Conservation (phyloP, 1,140 invertebrate species). For the Eubasilissa regina region DNA sequence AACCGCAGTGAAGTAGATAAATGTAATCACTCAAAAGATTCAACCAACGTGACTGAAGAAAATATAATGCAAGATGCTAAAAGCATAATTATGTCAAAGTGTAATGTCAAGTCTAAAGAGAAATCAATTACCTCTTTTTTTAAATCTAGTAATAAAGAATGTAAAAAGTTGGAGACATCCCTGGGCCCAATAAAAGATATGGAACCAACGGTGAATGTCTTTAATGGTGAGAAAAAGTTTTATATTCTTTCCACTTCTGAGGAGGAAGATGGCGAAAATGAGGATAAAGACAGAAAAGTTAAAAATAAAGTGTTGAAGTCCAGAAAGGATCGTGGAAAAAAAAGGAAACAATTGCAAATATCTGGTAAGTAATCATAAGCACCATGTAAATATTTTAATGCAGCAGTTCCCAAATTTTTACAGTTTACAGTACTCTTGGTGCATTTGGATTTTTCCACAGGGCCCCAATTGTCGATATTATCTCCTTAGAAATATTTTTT, state of each 20-base stretch:
- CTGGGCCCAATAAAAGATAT: neutral
- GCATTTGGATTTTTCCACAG: too few species aligned
- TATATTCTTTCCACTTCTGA: slow-evolving; percentile 49
- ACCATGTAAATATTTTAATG: too few species aligned
- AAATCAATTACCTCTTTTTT: slow-evolving; percentile 38
- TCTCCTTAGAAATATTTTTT: too few species aligned
- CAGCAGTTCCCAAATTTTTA: too few species aligned
- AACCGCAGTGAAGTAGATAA: too few species aligned
- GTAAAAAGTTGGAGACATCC: neutral
- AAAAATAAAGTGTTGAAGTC: slow-evolving; percentile 55
- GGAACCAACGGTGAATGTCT: neutral
- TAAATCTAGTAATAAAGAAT: slow-evolving; percentile 18
- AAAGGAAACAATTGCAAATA: slow-evolving; percentile 48
- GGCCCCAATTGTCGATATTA: too few species aligned
- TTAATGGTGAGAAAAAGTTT: slow-evolving; percentile 37
- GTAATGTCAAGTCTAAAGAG: neutral
- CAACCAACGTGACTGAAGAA: too few species aligned
- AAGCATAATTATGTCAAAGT: too few species aligned
- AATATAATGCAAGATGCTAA: too few species aligned
- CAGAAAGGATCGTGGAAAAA: slow-evolving; percentile 47
- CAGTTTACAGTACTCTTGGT: too few species aligned
- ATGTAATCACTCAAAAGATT: too few species aligned
- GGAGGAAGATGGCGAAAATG: slow-evolving; percentile 32
- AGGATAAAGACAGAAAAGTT: slow-evolving; percentile 4
- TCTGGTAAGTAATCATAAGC: slow-evolving; percentile 47